Evolutionary conservation across 2,888 invertebrate species (phyloP).

Genomic region (Xylota sylvarum): DNA sequence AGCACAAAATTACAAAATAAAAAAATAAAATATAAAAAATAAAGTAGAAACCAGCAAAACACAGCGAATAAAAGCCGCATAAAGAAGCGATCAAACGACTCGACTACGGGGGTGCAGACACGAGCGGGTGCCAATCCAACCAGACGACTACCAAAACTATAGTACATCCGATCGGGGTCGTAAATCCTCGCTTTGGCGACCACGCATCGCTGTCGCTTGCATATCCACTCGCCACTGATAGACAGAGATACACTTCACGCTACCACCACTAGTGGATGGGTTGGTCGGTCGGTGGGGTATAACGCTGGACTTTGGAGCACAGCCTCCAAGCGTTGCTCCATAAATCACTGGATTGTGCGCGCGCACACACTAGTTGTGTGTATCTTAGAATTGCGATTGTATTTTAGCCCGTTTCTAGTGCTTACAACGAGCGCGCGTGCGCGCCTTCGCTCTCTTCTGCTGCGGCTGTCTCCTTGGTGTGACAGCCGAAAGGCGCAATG

Average conservation of each 20-base stretch:
- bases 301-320: constrained; percentile 63
- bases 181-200: constrained; percentile 68
- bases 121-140: constrained; percentile 29
- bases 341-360: constrained; percentile 68
- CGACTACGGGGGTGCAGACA: not conserved
- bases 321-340: constrained; percentile 71
- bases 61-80: constrained; percentile 54
- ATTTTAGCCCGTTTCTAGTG: constrained; percentile 59
- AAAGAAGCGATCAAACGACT: constrained; percentile 55
- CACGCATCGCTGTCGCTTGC: constrained; percentile 50
- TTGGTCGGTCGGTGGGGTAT: not conserved
- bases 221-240: constrained; percentile 55
- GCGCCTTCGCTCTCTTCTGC: constrained; percentile 62
- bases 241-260: constrained; percentile 66
- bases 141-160: constrained; percentile 30
- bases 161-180: constrained; percentile 50
- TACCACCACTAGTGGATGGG: constrained; percentile 15
- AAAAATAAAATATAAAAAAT: not conserved
- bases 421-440: constrained; percentile 69
- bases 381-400: constrained; percentile 34
- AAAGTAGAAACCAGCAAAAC: constrained; percentile 18
- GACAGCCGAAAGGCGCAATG: constrained; percentile 75
- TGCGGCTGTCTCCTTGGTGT: constrained; percentile 33
- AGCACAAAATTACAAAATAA: constrained; percentile 19
- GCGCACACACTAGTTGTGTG: constrained; percentile 29